Evolutionary conservation across 1,140 invertebrate genomes (phyloP), one percentile per base, ranked within the genome.

Genomic region (Sarcophaga bullata): DNA sequence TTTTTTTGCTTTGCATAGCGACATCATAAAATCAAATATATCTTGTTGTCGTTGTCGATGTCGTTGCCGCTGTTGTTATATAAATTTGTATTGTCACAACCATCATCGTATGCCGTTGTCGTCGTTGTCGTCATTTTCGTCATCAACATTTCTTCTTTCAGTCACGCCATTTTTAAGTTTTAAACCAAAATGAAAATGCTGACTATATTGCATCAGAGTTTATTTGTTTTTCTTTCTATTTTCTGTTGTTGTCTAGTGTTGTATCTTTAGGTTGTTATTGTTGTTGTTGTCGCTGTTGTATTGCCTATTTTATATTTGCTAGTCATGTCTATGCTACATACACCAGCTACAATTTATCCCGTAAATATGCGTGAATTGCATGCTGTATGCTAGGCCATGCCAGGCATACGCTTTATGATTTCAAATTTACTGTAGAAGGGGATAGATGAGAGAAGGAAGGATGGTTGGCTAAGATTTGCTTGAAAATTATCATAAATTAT

Each of bases 131-230:
- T 78, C 49, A 50, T 50, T n/a, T 13, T 78, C 15, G 11, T 76
- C 73, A 48, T 48, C 46, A 80, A 19, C 50, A 62, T 46, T 37
- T 3, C 8, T n/a, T 19, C 8, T 19, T 9, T 9, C 19, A 19
- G 78, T 54, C 80, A 80, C 80, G 80, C 80, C 80, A 19, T 80
- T 80, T 80, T 80, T 80, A 68, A 58, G 80, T 80, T 80, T 68
- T 25, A 80, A 15, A 15, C 48, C 75, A 78, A 78, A n/a, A 78
- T 78, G 75, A 78, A 78, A 78, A 78, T 78, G 75, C 75, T 50
- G 75, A 78, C 48, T 50, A 50, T 78, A 50, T 78, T 78, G 48
- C 62, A 68, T 68, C 17, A 68, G n/a, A 68, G 17, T 68, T 68
- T 68, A 19, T 68, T 19, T 58, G 3, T n/a, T 13, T 37, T 37